Conservation (phyloP, 2,888 invertebrate species). For the Mythimna lalbum region DNA sequence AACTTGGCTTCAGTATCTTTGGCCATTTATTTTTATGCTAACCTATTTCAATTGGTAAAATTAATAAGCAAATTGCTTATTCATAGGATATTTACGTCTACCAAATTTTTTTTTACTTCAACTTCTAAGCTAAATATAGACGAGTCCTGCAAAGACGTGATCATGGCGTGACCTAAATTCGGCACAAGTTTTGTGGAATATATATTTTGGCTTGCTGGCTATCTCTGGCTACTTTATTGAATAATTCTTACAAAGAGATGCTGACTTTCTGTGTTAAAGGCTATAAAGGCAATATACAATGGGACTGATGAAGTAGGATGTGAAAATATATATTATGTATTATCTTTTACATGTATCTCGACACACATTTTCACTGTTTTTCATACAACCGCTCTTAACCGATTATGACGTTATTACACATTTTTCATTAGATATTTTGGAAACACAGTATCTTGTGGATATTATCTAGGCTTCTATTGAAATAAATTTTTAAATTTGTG, state of each 20-base stretch:
- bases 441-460: too few relatives aligned
- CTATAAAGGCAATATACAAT: conserved; percentile 1
- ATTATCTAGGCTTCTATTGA: too few relatives aligned
- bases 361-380: too few relatives aligned
- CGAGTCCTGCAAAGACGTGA: neutral
- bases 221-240: conserved; percentile 17
- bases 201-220: conserved; percentile 5
- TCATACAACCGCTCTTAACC: too few relatives aligned
- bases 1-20: too few relatives aligned
- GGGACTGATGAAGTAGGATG: neutral
- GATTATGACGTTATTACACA: too few relatives aligned
- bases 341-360: too few relatives aligned
- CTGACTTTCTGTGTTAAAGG: neutral
- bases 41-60: neutral
- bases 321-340: neutral
- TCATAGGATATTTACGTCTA: neutral
- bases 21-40: neutral
- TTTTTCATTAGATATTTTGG: too few relatives aligned
- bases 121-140: conserved; percentile 18
- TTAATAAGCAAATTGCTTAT: neutral
- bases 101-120: neutral
- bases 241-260: conserved; percentile 2
- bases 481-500: too few relatives aligned
- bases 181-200: conserved; percentile 21
- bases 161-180: conserved; percentile 35